Conservation (phyloP, 2,797 vertebrate species). For the Brachymystax lenok region DNA sequence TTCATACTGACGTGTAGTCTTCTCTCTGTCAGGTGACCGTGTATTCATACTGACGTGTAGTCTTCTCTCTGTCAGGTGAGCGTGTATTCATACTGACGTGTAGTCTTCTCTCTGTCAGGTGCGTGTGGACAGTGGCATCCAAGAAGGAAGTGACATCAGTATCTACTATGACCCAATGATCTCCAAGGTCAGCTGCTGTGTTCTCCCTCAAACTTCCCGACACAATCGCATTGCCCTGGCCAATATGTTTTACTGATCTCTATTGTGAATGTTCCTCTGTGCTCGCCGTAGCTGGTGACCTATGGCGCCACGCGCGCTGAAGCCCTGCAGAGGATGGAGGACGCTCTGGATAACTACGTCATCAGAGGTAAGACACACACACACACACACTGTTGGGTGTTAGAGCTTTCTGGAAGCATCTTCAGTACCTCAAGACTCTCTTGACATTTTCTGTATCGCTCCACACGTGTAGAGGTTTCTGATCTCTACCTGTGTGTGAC, state of each 20-base stretch:
- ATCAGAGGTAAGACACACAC: slow-evolving; percentile 87
- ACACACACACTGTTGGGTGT: too few species aligned
- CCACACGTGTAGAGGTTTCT: neutral
- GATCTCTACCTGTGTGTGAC: neutral
- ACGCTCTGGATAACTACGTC: slow-evolving; percentile 92
- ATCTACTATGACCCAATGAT: slow-evolving; percentile 99
- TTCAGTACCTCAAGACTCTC: too few species aligned
- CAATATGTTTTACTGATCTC: neutral
- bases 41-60: too few species aligned
- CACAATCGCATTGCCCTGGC: neutral
- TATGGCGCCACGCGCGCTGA: slow-evolving; percentile 87
- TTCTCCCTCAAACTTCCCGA: neutral
- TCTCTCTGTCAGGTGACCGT: too few species aligned
- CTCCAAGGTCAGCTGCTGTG: slow-evolving; percentile 87
- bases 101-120: slow-evolving; percentile 75
- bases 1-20: too few species aligned
- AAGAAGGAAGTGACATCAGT: slow-evolving; percentile 98
- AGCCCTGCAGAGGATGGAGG: slow-evolving; percentile 85
- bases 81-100: too few species aligned
- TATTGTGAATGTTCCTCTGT: slow-evolving; percentile 5
- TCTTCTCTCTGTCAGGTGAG: too few species aligned
- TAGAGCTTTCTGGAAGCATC: too few species aligned
- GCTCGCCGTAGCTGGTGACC: slow-evolving; percentile 76
- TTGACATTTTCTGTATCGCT: too few species aligned
- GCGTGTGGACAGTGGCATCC: slow-evolving; percentile 94